A percentile compares a stretch with the other conserved stretches of the same genome.
Evolutionary conservation across 2,888 invertebrate species (phyloP).

Genomic region (Stenotaenia linearis): DNA sequence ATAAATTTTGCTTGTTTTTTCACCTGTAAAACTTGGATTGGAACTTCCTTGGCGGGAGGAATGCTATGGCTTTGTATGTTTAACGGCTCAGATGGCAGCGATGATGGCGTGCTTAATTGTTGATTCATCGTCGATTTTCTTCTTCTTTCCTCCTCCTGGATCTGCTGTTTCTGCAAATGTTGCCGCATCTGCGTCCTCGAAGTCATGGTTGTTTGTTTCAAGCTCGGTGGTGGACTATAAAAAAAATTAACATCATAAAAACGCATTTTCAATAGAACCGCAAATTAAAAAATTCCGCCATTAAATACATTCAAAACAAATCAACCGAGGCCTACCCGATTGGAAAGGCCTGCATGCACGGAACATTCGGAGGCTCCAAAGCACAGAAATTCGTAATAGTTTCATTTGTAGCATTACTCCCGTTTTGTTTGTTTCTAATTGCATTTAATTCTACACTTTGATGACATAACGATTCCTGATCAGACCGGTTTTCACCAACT

Average conservation of each 20-base stretch:
- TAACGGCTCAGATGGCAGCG: not conserved
- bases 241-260: not conserved
- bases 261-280: not conserved
- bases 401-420: not conserved
- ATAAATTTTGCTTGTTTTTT: no score
- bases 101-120: not conserved
- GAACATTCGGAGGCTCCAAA: not conserved
- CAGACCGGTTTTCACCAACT: not conserved
- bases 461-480: not conserved
- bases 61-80: not conserved
- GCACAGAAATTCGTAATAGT: not conserved
- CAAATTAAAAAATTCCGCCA: not conserved
- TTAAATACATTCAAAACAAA: no score
- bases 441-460: not conserved
- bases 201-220: constrained; percentile 28
- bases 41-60: constrained; percentile 2
- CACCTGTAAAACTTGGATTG: constrained; percentile 24
- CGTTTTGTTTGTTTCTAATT: not conserved
- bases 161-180: constrained; percentile 2
- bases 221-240: constrained; percentile 11
- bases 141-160: constrained; percentile 24
- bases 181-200: constrained; percentile 19
- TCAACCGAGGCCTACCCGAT: not conserved
- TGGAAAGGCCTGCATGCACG: not conserved
- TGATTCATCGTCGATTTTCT: not conserved